Conservation (phyloP, 2,797 vertebrate genomes). For the Acomys russatus region DNA sequence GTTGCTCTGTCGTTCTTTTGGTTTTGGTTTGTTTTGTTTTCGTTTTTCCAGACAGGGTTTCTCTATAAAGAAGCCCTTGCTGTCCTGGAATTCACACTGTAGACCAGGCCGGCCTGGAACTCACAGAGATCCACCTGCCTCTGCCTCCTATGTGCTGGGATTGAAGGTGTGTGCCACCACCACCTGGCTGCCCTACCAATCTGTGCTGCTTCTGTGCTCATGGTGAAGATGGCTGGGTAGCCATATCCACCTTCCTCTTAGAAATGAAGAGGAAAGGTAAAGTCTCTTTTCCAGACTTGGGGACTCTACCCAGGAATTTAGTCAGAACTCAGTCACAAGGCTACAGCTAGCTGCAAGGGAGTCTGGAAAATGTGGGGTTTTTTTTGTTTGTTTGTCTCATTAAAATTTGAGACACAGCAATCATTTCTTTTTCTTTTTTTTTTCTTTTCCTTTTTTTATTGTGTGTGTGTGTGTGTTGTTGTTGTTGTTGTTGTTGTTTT, state of each 20-base stretch:
- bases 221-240: background rate
- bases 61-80: background rate
- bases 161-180: background rate
- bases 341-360: constrained; percentile 36
- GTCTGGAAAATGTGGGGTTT: background rate
- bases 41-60: background rate
- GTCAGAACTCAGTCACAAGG: background rate
- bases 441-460: too few species aligned
- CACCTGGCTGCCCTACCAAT: background rate
- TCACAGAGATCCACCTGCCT: background rate
- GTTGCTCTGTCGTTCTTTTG: background rate
- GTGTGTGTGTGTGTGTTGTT: too few species aligned
- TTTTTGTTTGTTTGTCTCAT: background rate
- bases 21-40: background rate
- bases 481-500: too few species aligned
- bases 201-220: background rate
- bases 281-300: constrained; percentile 12
- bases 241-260: background rate
- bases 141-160: background rate
- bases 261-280: background rate
- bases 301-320: background rate
- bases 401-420: background rate
- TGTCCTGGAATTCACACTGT: background rate
- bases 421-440: background rate
- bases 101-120: background rate